Conservation (phyloP, 2,113 vertebrate species). For the Nycticebus coucang region DNA sequence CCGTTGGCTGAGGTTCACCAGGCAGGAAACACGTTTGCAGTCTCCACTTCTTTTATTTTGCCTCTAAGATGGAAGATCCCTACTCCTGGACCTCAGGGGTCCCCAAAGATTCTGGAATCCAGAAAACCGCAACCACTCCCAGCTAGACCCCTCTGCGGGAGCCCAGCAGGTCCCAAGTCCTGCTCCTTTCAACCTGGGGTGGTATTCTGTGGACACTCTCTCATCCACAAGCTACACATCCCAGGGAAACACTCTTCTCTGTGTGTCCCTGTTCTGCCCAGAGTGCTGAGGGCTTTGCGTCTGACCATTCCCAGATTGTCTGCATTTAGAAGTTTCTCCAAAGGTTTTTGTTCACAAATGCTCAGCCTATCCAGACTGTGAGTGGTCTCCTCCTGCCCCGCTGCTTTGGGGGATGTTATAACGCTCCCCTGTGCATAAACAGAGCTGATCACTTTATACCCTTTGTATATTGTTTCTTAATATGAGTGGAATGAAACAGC, state of each 20-base stretch:
- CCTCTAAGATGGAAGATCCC: fast-evolving
- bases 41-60: neutral
- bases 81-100: fast-evolving
- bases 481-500: conserved; percentile 78
- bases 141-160: conserved; percentile 59
- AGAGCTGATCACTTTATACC: conserved; percentile 79
- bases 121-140: neutral
- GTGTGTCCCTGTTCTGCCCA: neutral
- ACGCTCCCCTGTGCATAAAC: conserved; percentile 71
- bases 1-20: neutral
- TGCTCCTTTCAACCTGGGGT: neutral
- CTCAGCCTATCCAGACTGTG: conserved; percentile 10
- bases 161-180: conserved; percentile 35
- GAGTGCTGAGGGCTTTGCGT: neutral
- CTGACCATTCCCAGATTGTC: conserved; percentile 30
- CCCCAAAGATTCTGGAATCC: neutral
- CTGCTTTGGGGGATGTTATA: conserved; percentile 54
- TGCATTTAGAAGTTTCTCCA: neutral
- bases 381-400: neutral
- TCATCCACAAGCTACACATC: fast-evolving
- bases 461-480: conserved; percentile 82
- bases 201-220: conserved; percentile 18
- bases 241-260: neutral
- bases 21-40: neutral
- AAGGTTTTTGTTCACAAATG: conserved; percentile 49